Evolutionary conservation across 2,888 invertebrate genomes (phyloP), one percentile per base, ranked within the genome.

Genomic region (Chrysolina oricalcia): DNA sequence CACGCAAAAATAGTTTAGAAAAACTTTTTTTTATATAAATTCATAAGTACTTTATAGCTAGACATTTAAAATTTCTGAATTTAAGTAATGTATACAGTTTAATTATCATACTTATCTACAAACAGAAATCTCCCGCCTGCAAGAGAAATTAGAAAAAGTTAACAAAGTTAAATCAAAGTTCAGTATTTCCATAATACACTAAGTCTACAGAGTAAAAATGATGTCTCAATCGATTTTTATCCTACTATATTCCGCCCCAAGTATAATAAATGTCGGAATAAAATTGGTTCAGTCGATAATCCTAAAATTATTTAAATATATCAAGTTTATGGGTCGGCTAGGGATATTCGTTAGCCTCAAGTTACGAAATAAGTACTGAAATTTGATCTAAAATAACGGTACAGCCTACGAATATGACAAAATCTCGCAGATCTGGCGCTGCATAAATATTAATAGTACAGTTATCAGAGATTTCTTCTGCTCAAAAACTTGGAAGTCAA

Each of bases 1-100:
- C 88, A 88, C 88, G 86, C 87, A 87, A 87, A 83, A 87, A 86
- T 84, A 86, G 85, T 86, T 86, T 85, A 84, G 83, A 86, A 85
- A 85, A 85, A 81, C 80, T 82, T 82, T 75, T 66, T 68, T 73
- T 75, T 75, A 67, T 76, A 82, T 78, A 83, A 81, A 83, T 81
- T 80, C 80, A 77, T 81, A 77, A 76, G 75, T 78, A 76, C 70
- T 73, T 78, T 80, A 82, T 80, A 84, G 82, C 83, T 84, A 85
- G 81, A 85, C 81, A 82, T 82, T 83, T 82, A 80, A 84, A 82
- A 78, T 79, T 81, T 80, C 79, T 70, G 80, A 81, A 78, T 80
- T 75, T 75, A 75, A 80, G 41, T 71, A 64, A 74, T 69, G 67
- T 74, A 70, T 76, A 75, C 63, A 69, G 66, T 79, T 63, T 74